A percentile compares a stretch with the other conserved stretches of the same genome.
Evolutionary conservation across 2,113 vertebrate species (phyloP).

Genomic region (Melanerpes aurifrons): DNA sequence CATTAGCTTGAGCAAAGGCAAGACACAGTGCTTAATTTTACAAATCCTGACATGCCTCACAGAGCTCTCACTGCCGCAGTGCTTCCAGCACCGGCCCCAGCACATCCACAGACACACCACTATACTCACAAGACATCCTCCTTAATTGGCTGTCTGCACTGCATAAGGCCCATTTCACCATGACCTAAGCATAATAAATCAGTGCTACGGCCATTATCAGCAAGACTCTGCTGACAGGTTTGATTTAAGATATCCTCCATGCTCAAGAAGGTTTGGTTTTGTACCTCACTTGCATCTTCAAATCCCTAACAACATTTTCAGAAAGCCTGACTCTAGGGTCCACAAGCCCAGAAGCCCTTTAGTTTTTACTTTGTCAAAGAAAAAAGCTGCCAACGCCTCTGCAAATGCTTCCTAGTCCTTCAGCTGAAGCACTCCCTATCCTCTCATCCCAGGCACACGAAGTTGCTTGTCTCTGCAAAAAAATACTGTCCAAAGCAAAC

Average conservation of each 20-base stretch:
- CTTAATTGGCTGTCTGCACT: background rate
- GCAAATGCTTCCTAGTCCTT: background rate
- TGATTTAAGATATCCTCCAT: background rate
- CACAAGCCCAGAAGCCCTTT: background rate
- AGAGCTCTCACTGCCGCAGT: fast-evolving
- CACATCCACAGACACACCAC: background rate
- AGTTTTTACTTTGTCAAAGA: background rate
- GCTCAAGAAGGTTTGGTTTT: background rate
- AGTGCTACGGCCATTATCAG: background rate
- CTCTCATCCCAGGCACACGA: background rate
- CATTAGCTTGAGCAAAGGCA: background rate
- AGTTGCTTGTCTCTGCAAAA: background rate
- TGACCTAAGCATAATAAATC: background rate
- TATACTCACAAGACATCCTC: background rate
- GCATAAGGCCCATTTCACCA: background rate
- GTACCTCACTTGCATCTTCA: background rate
- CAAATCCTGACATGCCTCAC: background rate
- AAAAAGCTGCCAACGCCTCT: background rate
- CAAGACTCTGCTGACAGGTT: background rate
- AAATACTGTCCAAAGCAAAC: background rate
- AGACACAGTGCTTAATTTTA: background rate
- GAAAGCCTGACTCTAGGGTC: background rate
- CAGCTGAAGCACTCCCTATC: background rate
- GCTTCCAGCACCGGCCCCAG: background rate
- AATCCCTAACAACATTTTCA: background rate